Base-by-base conservation (phyloP, 2,797 vertebrate species). In the Aulostomus chinensis region DNA sequence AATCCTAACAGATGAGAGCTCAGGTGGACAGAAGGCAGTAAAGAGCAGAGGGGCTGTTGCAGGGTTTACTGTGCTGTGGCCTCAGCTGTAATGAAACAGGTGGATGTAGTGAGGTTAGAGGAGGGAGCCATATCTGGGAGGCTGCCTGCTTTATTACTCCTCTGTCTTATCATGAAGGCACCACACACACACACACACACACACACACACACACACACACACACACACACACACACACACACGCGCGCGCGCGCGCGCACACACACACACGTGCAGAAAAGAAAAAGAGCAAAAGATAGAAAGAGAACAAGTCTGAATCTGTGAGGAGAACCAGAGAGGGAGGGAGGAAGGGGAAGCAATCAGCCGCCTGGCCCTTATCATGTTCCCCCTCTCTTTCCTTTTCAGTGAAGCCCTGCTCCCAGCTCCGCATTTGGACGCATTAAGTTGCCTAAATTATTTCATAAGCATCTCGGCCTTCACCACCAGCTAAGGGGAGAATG, bases 371-470 rank as follows among this genome's bases (percentile, higher is more conserved):
- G 65, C 79, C 67, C 72, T 78, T 81, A 81, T 78, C 68, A 84
- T 57, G 63, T 51, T 67, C 68, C 50, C 54, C 62, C 66, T 67
- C 67, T 58, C 37, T 49, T 66, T 56, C 66, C 58, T 49, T 74
- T 73, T 75, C 68, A 77, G 72, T 52, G 50, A 69, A 68, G 48
- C 64, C 71, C 61, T 34, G 58, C 73, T 76, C 70, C 65, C 65
- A 47, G 68, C 74, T 68, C 62, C 36, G 40, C 81, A 82, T 83
- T 88, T 80, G 76, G 83, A 76, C 59, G 63, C 71, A 76, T 81
- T 85, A 77, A 66, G 78, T 74, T 65, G 66, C 78, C 82, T 73
- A 80, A 89, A 86, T 84, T 68, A 89, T 88, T 89, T 87, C 81
- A 87, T 69, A 84, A 86, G 85, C 78, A 80, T 69, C 84, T 80